A percentile compares a stretch with the other conserved stretches of the same genome.
These are phyloP conservation scores for Moxostoma hubbsi DNA, from an alignment of 2,797 vertebrate species.

Conservation along the genomic window DNA sequence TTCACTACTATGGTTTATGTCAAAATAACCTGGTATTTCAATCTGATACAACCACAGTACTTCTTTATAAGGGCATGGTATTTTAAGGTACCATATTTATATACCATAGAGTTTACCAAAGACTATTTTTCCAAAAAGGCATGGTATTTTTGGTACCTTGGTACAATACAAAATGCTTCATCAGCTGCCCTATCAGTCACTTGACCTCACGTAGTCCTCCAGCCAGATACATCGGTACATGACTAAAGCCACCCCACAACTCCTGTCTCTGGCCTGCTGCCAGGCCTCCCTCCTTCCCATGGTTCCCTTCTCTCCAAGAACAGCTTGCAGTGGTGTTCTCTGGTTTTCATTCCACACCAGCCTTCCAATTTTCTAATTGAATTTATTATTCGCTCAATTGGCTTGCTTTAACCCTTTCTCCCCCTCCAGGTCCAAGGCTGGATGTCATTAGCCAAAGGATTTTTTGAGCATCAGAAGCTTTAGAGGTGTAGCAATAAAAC, in stretches of 20 bases:
- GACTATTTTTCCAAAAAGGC: too few species aligned
- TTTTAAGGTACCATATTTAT: too few species aligned
- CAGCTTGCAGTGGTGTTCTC: constrained; percentile 74
- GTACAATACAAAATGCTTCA: not conserved
- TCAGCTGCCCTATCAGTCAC: constrained; percentile 9
- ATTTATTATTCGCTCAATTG: constrained; percentile 86
- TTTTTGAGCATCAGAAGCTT: constrained; percentile 60
- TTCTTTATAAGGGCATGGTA: too few species aligned
- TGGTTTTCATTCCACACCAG: constrained; percentile 81
- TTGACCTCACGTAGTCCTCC: constrained; percentile 2
- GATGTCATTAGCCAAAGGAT: constrained; percentile 79
- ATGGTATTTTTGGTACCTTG: too few species aligned
- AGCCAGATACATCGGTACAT: not conserved
- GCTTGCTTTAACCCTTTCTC: constrained; percentile 76
- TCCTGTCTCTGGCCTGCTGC: constrained; percentile 57
- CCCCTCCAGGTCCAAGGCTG: constrained; percentile 76
- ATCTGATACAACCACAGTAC: too few species aligned
- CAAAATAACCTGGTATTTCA: too few species aligned
- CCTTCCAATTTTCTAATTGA: constrained; percentile 83
- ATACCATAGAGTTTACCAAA: too few species aligned
- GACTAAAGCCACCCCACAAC: constrained; percentile 14
- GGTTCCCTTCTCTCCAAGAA: constrained; percentile 58
- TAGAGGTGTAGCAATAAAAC: constrained; percentile 69
- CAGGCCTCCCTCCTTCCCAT: constrained; percentile 49
- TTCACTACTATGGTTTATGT: too few species aligned